Percentiles rank a stretch among this genome's conserved stretches.
phyloP scores from a whole-genome alignment of 2,888 invertebrate species.

The Papilio protenor region DNA sequence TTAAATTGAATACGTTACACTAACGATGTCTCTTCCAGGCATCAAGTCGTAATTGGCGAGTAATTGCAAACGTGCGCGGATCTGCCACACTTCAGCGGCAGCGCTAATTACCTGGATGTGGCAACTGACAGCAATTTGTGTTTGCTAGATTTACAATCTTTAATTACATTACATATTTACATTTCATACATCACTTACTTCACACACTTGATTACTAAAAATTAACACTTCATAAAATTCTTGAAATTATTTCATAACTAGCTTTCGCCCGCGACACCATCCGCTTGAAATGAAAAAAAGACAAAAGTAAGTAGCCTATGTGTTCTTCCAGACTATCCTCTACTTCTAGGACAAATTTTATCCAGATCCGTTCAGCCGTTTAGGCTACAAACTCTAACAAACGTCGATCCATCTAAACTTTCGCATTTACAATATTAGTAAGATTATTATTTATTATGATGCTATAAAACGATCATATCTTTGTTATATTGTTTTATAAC shows the following conservation, averaged over 20 bases:
- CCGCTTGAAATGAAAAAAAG: too few relatives aligned
- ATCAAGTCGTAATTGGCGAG: slow-evolving; percentile 24
- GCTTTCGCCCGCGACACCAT: too few relatives aligned
- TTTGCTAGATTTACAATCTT: not conserved
- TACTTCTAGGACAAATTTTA: too few relatives aligned
- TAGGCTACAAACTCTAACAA: too few relatives aligned
- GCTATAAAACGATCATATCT: not conserved
- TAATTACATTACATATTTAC: not conserved
- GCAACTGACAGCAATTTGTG: slow-evolving; percentile 13
- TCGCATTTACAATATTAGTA: too few relatives aligned
- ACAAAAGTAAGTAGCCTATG: too few relatives aligned
- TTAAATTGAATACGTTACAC: not conserved
- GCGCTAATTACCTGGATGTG: slow-evolving; percentile 23
- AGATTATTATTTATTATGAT: too few relatives aligned
- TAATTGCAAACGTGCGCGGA: slow-evolving; percentile 25
- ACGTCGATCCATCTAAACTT: too few relatives aligned
- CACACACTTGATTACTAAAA: not conserved
- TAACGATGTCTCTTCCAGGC: slow-evolving; percentile 25
- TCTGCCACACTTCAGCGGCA: slow-evolving; percentile 13
- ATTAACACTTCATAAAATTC: too few relatives aligned
- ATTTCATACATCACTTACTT: not conserved
- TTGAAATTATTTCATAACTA: too few relatives aligned
- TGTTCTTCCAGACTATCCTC: too few relatives aligned
- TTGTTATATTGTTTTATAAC: not conserved
- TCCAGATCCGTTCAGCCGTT: too few relatives aligned